Percentiles rank a stretch among this genome's conserved stretches.
phyloP scores from a whole-genome alignment of 2,113 vertebrate species.

The Caranx melampygus region DNA sequence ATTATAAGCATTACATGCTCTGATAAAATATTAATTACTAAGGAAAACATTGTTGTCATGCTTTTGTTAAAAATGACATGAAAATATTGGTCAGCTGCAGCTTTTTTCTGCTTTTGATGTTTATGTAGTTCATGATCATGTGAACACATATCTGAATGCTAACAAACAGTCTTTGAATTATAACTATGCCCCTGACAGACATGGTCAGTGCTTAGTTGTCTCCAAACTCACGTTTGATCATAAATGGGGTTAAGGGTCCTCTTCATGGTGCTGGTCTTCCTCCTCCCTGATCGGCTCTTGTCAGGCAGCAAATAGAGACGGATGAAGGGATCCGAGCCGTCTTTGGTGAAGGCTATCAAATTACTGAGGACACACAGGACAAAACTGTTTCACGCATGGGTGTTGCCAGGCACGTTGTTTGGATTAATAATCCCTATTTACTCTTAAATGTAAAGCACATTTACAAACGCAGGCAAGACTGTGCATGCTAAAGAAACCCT shows the following conservation, averaged over 20 bases:
- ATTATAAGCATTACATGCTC: no score
- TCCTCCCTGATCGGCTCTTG: conserved; percentile 93
- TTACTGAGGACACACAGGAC: conserved; percentile 84
- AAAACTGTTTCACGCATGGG: conserved; percentile 51
- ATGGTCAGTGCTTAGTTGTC: not conserved
- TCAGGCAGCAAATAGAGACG: conserved; percentile 96
- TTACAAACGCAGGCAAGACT: not conserved
- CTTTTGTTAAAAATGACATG: not conserved
- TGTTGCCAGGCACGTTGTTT: conserved; percentile 20
- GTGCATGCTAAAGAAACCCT: not conserved
- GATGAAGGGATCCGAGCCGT: conserved; percentile 93
- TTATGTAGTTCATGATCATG: not conserved
- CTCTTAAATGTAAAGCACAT: not conserved
- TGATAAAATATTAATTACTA: no score
- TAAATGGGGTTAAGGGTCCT: conserved; percentile 94
- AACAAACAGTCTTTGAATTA: not conserved
- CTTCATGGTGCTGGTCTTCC: conserved; percentile 93
- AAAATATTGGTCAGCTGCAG: not conserved
- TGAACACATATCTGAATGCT: not conserved
- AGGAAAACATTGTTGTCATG: no score
- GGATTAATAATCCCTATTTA: not conserved
- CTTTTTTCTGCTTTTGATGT: not conserved
- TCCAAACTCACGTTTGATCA: conserved; percentile 91
- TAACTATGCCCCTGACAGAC: not conserved
- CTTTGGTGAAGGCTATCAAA: conserved; percentile 94